These are phyloP conservation scores for Fistularia commersonii DNA, from an alignment of 2,797 vertebrate genomes.

Conservation along the genomic window DNA sequence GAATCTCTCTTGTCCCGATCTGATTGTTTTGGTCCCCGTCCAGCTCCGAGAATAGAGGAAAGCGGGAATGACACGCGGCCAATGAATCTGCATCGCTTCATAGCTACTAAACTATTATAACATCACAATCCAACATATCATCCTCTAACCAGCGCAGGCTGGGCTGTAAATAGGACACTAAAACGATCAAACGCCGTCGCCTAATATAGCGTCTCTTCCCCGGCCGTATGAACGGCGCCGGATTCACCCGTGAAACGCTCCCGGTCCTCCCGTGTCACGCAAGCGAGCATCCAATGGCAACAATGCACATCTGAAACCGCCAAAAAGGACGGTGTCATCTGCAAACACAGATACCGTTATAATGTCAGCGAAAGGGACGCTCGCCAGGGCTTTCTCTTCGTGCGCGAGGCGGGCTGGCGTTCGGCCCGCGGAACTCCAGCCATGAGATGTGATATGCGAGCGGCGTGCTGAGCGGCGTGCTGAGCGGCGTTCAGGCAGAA, in stretches of 20 bases:
- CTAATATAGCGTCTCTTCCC: neutral
- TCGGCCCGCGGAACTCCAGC: constrained; percentile 17
- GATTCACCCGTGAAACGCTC: neutral
- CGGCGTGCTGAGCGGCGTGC: constrained; percentile 16
- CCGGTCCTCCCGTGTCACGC: neutral
- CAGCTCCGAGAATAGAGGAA: constrained; percentile 3
- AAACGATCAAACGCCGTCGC: neutral
- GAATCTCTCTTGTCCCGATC: neutral
- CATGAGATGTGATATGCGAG: constrained; percentile 27
- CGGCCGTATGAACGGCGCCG: neutral
- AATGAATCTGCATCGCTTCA: constrained; percentile 2
- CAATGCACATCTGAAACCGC: constrained; percentile 12
- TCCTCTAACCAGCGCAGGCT: too few species aligned
- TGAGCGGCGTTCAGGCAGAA: constrained; percentile 17
- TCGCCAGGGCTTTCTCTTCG: constrained; percentile 31
- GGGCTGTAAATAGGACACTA: neutral
- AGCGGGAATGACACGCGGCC: neutral
- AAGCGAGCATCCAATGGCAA: constrained; percentile 17
- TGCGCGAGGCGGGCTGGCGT: constrained; percentile 27
- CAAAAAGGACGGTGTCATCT: constrained; percentile 38
- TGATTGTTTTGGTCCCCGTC: constrained; percentile 1
- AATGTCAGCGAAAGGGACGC: constrained; percentile 47
- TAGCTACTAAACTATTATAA: neutral
- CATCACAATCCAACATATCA: neutral
- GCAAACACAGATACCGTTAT: constrained; percentile 31